Evolutionary conservation across 2,888 invertebrate genomes (phyloP).

Genomic region (Lochmaea capreae): DNA sequence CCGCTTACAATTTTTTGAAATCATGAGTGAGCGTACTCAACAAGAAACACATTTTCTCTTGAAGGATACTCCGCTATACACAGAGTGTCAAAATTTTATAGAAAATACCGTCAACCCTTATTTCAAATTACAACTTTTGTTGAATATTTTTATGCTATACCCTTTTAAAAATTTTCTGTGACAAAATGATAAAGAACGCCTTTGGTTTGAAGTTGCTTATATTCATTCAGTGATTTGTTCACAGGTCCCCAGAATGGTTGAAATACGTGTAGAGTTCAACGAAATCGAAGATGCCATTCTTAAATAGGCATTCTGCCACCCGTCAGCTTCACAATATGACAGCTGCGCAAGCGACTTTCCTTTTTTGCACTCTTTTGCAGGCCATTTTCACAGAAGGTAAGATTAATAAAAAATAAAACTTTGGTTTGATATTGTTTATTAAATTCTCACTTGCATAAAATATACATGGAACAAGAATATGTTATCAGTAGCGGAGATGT

Average conservation of each 20-base stretch:
- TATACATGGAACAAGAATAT: no score
- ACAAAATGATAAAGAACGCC: neutral
- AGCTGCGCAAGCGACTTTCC: conserved; percentile 60
- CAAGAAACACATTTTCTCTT: no score
- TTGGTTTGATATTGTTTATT: neutral
- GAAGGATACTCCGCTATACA: no score
- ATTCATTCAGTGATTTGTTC: conserved; percentile 54
- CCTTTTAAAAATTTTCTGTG: neutral
- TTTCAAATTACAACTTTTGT: no score
- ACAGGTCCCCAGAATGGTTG: conserved; percentile 63
- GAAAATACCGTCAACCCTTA: no score
- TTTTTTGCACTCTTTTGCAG: conserved; percentile 60
- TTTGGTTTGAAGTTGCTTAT: conserved; percentile 33
- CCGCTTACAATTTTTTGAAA: no score
- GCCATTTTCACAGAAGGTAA: conserved; percentile 59
- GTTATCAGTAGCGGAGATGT: no score
- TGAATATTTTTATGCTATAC: neutral
- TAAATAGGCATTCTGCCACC: conserved; percentile 60
- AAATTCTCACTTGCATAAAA: no score
- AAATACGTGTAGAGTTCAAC: conserved; percentile 59
- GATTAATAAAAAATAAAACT: conserved; percentile 48
- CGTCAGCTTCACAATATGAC: conserved; percentile 58
- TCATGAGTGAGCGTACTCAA: no score
- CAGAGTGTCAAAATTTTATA: no score
- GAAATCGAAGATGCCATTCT: conserved; percentile 58